Evolutionary conservation across 2,888 invertebrate genomes (phyloP).

Genomic region (Aphodius sticticus): DNA sequence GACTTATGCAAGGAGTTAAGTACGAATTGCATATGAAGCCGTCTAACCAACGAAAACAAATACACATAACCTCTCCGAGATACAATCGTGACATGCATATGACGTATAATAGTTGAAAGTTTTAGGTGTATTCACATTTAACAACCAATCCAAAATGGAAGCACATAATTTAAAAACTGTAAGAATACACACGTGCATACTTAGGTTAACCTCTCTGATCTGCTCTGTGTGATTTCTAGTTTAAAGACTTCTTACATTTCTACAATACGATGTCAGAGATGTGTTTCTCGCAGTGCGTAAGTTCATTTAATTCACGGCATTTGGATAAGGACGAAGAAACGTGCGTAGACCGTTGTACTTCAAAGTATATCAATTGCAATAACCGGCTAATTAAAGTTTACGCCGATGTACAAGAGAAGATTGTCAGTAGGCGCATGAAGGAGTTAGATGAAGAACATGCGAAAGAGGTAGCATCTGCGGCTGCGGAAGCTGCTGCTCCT

Average conservation of each 20-base stretch:
- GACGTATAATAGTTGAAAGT: neutral
- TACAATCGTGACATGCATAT: too few species aligned
- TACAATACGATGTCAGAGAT: conserved; percentile 36
- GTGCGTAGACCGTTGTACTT: conserved; percentile 33
- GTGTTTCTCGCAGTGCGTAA: conserved; percentile 33
- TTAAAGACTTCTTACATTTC: conserved; percentile 35
- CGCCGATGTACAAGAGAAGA: conserved; percentile 32
- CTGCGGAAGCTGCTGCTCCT: neutral
- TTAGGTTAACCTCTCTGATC: neutral
- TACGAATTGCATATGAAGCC: too few species aligned
- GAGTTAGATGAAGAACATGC: conserved; percentile 27
- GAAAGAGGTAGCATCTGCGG: conserved; percentile 25
- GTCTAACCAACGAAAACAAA: too few species aligned
- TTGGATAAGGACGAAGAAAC: conserved; percentile 30
- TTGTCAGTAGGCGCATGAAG: conserved; percentile 31
- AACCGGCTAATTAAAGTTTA: conserved; percentile 35
- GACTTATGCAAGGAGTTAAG: too few species aligned
- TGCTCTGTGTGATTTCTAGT: conserved; percentile 26
- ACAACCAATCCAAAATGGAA: conserved; percentile 29
- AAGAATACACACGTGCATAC: conserved; percentile 14
- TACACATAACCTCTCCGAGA: too few species aligned
- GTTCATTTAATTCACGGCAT: conserved; percentile 26
- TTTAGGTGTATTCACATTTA: conserved; percentile 14
- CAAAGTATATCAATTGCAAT: conserved; percentile 35
- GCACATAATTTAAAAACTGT: conserved; percentile 35